phyloP scores from a whole-genome alignment of 2,797 vertebrate species.

The Acanthurus lineatus region DNA sequence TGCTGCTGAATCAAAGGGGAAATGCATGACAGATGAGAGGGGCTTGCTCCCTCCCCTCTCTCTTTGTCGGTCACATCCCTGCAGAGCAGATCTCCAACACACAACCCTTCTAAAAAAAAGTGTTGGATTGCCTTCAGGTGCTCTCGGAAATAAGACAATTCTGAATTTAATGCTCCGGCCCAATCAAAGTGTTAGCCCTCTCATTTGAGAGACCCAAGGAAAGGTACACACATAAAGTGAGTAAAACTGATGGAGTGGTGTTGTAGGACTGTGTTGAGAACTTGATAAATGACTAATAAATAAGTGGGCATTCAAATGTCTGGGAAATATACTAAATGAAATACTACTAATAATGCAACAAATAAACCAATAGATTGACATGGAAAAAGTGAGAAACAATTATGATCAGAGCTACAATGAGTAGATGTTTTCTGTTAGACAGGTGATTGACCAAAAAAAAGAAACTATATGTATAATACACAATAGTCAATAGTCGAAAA shows the following conservation, averaged over 20 bases:
- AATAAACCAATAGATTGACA: no score
- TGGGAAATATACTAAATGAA: no score
- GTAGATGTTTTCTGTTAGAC: no score
- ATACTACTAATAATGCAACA: no score
- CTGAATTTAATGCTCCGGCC: constrained; percentile 15
- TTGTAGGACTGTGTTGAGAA: no score
- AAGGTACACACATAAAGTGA: neutral
- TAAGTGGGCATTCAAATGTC: no score
- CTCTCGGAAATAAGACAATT: constrained; percentile 47
- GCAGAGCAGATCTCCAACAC: constrained; percentile 79
- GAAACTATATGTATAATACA: neutral
- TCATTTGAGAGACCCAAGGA: neutral
- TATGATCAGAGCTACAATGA: no score
- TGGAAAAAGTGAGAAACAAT: no score
- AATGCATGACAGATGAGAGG: constrained; percentile 87
- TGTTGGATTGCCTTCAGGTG: constrained; percentile 56
- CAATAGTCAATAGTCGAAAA: neutral
- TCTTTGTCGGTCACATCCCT: constrained; percentile 82
- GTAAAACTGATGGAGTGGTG: no score
- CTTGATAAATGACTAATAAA: no score
- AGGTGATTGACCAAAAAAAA: neutral
- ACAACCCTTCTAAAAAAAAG: constrained; percentile 63
- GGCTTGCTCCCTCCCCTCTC: constrained; percentile 73
- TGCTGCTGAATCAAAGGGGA: constrained; percentile 83
- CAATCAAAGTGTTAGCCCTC: neutral